Base-by-base conservation (phyloP, 2,888 invertebrate species). In the Conus canariensis region DNA sequence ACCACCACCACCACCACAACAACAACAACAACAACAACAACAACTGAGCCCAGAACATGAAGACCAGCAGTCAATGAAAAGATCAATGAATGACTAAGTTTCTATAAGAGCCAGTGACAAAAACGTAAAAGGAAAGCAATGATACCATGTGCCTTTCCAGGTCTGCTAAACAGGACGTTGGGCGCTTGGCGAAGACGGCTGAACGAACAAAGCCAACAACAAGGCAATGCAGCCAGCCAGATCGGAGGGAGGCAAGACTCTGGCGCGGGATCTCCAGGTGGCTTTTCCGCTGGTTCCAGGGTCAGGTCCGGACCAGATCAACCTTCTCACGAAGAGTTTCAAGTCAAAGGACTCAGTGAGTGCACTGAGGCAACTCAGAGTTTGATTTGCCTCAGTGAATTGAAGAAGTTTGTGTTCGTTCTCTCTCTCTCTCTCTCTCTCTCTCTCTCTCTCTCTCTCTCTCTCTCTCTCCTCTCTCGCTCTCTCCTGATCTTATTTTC, bases 141-240 rank as follows among this genome's bases (percentile, higher is more conserved):
- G 45, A 45, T 45, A 45, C 3, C 45, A 45, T 45, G 45, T 45
- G 45, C 45, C 45, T 16, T 64, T 64, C 16, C 16, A 89, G 89
- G 74, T 70, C 58, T 89, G 59, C 22, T 70, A 25, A 89, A 89
- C 74, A 89, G 74, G 89, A 89, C 89, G 19, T 59, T 89, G 74
- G 9, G 30, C 3, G 85, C 59, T 14, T 89, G 89, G 89, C 10
- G 58, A 67, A 64, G 67, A 59, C 83, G 86, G 19, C 19, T 87
- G 56, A 70, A 25, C 58, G 60, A 85, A 60, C 10, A 22, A 19
- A 25, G 64, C 19, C 82, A 58, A 3, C 82, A 83, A 30, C 45
- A 82, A 30, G 88, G 88, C 77, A 64, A 67, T n/a, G 22, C 83
- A 12, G 88, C 82, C 22, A 19, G 82, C 6, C 88, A 88, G 80